phyloP scores from a whole-genome alignment of 2,797 vertebrate species.

The Chloroceryle inda region DNA sequence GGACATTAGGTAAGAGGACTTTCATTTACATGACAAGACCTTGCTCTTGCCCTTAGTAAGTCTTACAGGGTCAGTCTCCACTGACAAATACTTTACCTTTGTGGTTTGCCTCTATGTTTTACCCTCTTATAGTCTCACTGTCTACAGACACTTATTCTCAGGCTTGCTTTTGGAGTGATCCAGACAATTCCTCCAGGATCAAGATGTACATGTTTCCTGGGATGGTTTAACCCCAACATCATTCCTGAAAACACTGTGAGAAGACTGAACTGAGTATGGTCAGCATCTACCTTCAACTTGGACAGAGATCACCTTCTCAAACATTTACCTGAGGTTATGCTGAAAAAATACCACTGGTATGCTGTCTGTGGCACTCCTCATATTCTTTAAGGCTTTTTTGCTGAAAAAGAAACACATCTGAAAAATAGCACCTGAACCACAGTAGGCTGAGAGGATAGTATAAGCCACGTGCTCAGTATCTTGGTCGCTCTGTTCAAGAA shows the following conservation, averaged over 20 bases:
- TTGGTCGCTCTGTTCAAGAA: neutral
- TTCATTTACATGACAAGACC: neutral
- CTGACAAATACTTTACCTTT: neutral
- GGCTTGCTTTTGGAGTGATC: neutral
- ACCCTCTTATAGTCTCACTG: neutral
- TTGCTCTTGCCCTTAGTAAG: neutral
- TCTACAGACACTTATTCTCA: neutral
- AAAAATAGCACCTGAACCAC: neutral
- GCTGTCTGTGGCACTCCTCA: neutral
- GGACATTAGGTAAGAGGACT: neutral
- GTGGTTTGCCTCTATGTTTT: neutral
- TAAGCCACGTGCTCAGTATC: neutral
- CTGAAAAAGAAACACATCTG: neutral
- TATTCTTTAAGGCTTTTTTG: neutral
- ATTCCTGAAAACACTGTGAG: neutral
- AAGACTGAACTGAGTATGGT: neutral
- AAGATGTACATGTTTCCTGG: neutral
- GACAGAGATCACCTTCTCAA: neutral
- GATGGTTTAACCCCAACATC: neutral
- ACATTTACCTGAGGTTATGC: accelerated
- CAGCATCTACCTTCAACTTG: neutral
- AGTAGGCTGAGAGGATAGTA: neutral
- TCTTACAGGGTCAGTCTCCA: accelerated
- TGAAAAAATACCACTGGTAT: neutral
- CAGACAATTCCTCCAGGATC: neutral